Conservation (phyloP, 2,888 invertebrate species). For the Cerceris ruficornis region DNA sequence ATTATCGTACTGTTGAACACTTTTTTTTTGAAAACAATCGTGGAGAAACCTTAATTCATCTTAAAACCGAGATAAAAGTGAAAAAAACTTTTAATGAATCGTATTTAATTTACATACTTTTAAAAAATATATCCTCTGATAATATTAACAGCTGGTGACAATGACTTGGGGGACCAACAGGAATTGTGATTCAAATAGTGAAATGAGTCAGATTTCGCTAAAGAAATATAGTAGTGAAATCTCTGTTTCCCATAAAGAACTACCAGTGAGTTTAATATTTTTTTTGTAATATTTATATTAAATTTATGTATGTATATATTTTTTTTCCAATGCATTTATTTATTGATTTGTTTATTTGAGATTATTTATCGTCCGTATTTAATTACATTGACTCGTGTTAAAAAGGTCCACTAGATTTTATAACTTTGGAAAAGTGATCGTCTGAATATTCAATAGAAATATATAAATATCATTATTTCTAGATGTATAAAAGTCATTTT, state of each 20-base stretch:
- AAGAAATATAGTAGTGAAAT: conserved; percentile 50
- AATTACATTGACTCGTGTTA: no score
- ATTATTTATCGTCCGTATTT: no score
- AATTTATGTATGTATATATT: neutral
- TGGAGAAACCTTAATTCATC: neutral
- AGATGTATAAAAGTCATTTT: no score
- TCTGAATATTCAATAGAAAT: no score
- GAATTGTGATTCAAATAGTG: conserved; percentile 45
- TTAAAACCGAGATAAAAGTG: neutral
- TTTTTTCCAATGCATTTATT: neutral
- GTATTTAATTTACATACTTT: conserved; percentile 5
- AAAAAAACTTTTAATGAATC: neutral
- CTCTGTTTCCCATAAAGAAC: conserved; percentile 51
- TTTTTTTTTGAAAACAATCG: neutral
- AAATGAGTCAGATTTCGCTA: conserved; percentile 35
- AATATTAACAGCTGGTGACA: conserved; percentile 52
- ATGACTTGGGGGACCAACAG: conserved; percentile 62
- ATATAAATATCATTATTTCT: no score
- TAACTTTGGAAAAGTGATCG: no score
- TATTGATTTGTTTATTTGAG: neutral
- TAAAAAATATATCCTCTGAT: conserved; percentile 33
- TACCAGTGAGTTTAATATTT: conserved; percentile 56
- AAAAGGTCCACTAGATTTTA: no score
- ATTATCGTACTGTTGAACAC: neutral
- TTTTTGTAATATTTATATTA: conserved; percentile 34